Percentiles rank a stretch among this genome's conserved stretches.
Conservation (phyloP, 92 coral and sea anemone genomes). For the Umimayanthus chanpuru region DNA sequence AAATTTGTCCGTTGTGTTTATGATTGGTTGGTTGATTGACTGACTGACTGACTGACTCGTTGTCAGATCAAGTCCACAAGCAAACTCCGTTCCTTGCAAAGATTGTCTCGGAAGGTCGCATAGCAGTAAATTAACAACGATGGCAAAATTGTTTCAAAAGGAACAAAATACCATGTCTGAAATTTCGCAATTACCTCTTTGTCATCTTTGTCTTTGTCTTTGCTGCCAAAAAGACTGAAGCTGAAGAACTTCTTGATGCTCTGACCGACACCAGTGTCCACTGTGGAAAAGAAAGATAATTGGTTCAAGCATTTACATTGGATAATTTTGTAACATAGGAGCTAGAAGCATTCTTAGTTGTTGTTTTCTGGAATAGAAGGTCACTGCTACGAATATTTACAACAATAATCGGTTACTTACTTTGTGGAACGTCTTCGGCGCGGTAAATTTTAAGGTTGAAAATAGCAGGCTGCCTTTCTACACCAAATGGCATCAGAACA, state of each 20-base stretch:
- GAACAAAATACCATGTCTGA: background rate
- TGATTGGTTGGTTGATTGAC: background rate
- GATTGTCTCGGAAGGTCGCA: background rate
- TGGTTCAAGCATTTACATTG: no score
- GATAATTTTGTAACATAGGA: background rate
- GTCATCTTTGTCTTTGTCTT: constrained; percentile 53
- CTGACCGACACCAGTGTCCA: constrained; percentile 93
- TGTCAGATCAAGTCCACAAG: background rate
- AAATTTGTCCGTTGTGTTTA: no score
- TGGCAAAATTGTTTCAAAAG: background rate
- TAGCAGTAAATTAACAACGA: background rate
- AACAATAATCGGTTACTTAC: constrained; percentile 48
- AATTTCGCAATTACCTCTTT: constrained; percentile 33
- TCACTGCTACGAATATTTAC: no score
- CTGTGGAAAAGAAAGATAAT: constrained; percentile 28
- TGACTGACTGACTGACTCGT: background rate
- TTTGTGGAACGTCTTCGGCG: constrained; percentile 95
- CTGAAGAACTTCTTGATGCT: constrained; percentile 98
- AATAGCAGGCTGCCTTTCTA: constrained; percentile 81
- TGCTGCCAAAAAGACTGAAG: constrained; percentile 72
- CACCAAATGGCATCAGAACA: constrained; percentile 83
- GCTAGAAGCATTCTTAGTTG: background rate
- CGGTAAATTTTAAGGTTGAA: constrained; percentile 83
- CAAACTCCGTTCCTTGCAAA: no score
- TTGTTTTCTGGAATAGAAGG: background rate